Percentiles rank a stretch among this genome's conserved stretches.
These are phyloP conservation scores for Falcunculus frontatus DNA, from an alignment of 2,113 vertebrate species.

Conservation along the genomic window DNA sequence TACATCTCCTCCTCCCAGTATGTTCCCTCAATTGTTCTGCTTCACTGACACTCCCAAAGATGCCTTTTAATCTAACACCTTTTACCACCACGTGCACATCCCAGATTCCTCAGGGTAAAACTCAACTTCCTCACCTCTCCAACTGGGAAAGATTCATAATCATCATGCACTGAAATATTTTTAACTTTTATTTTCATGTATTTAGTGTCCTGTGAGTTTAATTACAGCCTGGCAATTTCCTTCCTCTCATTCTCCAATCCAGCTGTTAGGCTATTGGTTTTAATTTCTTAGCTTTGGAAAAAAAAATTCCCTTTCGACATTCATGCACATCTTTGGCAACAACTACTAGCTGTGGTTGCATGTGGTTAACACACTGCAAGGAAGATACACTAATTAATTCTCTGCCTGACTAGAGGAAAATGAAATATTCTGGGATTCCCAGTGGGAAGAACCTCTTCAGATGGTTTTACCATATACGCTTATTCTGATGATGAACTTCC, in stretches of 20 bases:
- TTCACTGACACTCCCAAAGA: background rate
- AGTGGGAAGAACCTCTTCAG: background rate
- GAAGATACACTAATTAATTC: background rate
- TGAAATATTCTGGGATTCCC: background rate
- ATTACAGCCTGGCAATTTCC: background rate
- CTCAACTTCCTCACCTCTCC: constrained; percentile 11
- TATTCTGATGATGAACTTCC: background rate
- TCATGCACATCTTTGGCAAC: background rate
- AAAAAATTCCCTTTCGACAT: background rate
- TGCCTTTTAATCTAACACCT: background rate
- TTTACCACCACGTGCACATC: background rate
- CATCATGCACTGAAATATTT: background rate
- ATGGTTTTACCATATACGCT: background rate
- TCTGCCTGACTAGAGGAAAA: background rate
- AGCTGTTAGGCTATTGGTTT: background rate
- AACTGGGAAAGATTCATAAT: background rate
- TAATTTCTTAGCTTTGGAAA: background rate
- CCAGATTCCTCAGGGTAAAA: constrained; percentile 2
- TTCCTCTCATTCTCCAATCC: background rate
- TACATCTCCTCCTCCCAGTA: background rate
- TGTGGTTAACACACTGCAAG: background rate
- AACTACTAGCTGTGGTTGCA: background rate
- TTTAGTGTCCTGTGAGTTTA: background rate
- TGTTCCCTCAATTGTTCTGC: background rate
- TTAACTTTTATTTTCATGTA: background rate